phyloP scores from a whole-genome alignment of 2,888 invertebrate species.

The Horisme vitalbata region DNA sequence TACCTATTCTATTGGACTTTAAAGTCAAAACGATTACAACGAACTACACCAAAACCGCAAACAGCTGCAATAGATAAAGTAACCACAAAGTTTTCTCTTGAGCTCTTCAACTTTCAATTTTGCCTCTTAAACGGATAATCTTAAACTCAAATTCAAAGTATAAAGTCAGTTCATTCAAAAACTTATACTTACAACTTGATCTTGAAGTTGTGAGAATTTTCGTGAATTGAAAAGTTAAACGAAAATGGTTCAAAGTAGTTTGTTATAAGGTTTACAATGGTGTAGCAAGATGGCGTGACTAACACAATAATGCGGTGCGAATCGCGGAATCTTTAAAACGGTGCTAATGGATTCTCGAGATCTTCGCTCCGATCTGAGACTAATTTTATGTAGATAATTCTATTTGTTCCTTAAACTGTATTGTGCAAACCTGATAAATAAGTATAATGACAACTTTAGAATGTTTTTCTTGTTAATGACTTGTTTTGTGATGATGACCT shows the following conservation, averaged over 20 bases:
- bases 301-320: slow-evolving; percentile 12
- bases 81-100: slow-evolving; percentile 14
- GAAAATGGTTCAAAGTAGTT: not conserved
- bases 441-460: too few relatives aligned
- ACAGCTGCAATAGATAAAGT: not conserved
- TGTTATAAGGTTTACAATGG: not conserved
- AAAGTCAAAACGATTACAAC: too few relatives aligned
- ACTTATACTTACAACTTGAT: too few relatives aligned
- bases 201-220: too few relatives aligned
- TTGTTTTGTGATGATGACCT: too few relatives aligned
- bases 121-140: too few relatives aligned
- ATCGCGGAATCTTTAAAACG: slow-evolving; percentile 16
- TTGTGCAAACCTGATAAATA: too few relatives aligned
- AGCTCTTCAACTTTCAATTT: slow-evolving; percentile 18
- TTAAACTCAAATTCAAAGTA: too few relatives aligned
- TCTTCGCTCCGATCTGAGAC: slow-evolving; percentile 12
- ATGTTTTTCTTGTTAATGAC: too few relatives aligned
- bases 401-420: not conserved
- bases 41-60: slow-evolving; percentile 5
- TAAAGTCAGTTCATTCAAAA: too few relatives aligned
- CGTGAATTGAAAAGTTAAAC: too few relatives aligned
- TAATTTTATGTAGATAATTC: slow-evolving; percentile 10
- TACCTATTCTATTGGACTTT: slow-evolving; percentile 7
- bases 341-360: slow-evolving; percentile 25
- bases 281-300: not conserved